phyloP scores from a whole-genome alignment of 2,888 invertebrate genomes.

The Perithous albicinctus region DNA sequence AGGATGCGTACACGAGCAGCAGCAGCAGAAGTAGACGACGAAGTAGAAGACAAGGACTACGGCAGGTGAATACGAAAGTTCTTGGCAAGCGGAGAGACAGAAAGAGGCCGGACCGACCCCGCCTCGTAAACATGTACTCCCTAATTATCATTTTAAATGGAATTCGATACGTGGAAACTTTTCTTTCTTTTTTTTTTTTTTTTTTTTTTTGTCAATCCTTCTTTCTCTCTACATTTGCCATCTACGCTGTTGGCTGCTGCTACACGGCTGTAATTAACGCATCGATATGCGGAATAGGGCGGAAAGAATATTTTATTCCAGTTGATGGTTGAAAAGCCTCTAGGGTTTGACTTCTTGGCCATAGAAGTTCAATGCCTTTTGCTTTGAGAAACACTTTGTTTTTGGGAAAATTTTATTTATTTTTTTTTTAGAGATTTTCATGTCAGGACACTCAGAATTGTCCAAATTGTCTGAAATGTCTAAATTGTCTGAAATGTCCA shows the following conservation, averaged over 20 bases:
- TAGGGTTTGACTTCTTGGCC: neutral
- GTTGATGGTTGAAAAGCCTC: conserved; percentile 1
- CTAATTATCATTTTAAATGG: conserved; percentile 64
- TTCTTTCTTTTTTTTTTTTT: conserved; percentile 6
- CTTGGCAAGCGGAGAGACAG: conserved; percentile 7
- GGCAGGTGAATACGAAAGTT: conserved; percentile 60
- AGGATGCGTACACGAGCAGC: conserved; percentile 1
- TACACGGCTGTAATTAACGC: conserved; percentile 39
- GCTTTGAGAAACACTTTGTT: neutral
- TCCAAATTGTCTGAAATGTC: too few relatives aligned
- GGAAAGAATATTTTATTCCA: neutral
- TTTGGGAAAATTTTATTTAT: too few relatives aligned
- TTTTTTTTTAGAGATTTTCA: too few relatives aligned
- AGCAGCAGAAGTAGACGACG: conserved; percentile 8
- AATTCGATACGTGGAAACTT: conserved; percentile 58
- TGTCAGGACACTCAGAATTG: too few relatives aligned
- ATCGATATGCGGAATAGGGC: conserved; percentile 18
- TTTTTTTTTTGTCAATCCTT: too few relatives aligned
- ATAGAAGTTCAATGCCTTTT: neutral
- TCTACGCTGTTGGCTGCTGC: neutral
- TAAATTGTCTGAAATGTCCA: too few relatives aligned
- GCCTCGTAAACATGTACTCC: conserved; percentile 42
- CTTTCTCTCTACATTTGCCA: neutral
- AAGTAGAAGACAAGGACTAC: conserved; percentile 39
- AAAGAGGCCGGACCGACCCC: conserved; percentile 30